Conservation (phyloP, 1,140 invertebrate genomes). For the Drosophila pandora region DNA sequence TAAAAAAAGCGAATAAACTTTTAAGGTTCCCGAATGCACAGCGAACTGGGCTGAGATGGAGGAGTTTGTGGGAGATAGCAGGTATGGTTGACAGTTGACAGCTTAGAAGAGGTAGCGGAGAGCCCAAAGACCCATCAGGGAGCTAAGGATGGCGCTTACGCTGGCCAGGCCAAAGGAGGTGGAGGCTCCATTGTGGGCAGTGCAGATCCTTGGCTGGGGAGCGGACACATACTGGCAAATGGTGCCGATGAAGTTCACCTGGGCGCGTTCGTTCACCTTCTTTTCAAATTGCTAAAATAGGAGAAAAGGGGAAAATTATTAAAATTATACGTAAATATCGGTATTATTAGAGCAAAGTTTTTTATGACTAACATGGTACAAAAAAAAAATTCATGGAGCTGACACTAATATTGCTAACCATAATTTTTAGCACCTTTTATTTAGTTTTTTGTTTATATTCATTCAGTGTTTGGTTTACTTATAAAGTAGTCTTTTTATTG, state of each 20-base stretch:
- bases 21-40: slow-evolving; percentile 44
- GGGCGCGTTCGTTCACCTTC: slow-evolving; percentile 66
- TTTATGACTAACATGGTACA: not conserved
- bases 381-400: not conserved
- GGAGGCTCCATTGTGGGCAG: slow-evolving; percentile 54
- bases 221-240: slow-evolving; percentile 65
- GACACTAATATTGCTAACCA: not conserved
- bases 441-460: not conserved
- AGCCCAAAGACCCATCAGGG: slow-evolving; percentile 63
- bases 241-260: slow-evolving; percentile 65
- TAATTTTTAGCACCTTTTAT: not conserved
- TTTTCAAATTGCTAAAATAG: slow-evolving; percentile 69
- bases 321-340: not conserved
- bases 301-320: not conserved
- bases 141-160: slow-evolving; percentile 54
- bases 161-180: slow-evolving; percentile 47
- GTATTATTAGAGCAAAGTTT: not conserved
- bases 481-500: not conserved
- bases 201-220: slow-evolving; percentile 71
- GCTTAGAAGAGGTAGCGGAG: slow-evolving; percentile 47
- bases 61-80: slow-evolving; percentile 5
- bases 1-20: slow-evolving; percentile 25
- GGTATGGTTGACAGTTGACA: slow-evolving; percentile 11
- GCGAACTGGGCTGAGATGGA: slow-evolving; percentile 25
- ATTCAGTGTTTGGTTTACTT: not conserved